phyloP scores from a whole-genome alignment of 2,888 invertebrate genomes.

The Epinotia bilunana region DNA sequence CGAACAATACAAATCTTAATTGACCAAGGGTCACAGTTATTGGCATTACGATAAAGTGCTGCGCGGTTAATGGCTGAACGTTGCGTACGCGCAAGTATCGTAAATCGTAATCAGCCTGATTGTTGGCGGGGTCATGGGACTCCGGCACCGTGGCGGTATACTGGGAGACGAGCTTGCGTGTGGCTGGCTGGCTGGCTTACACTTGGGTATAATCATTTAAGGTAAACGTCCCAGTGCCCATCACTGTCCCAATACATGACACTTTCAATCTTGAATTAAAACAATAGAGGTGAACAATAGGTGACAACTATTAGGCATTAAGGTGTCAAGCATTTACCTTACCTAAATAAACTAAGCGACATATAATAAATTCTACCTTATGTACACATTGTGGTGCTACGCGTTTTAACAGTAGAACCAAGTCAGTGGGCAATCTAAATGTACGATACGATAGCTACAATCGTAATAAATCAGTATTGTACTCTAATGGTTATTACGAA shows the following conservation, averaged over 20 bases:
- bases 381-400: background rate
- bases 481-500: background rate
- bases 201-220: background rate
- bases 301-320: too few species aligned
- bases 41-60: constrained; percentile 39
- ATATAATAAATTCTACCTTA: too few species aligned
- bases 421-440: too few species aligned
- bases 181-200: background rate
- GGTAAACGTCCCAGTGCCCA: too few species aligned
- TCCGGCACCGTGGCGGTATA: constrained; percentile 2
- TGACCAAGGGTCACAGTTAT: constrained; percentile 41
- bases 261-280: too few species aligned
- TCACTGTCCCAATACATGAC: too few species aligned
- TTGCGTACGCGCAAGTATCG: constrained; percentile 38
- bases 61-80: constrained; percentile 28
- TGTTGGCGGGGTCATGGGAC: constrained; percentile 43
- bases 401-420: background rate
- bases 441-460: too few species aligned
- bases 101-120: constrained; percentile 44
- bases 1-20: constrained; percentile 43
- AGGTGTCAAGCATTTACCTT: background rate
- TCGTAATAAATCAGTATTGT: too few species aligned
- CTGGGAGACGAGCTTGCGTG: constrained; percentile 7
- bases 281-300: too few species aligned
- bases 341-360: too few species aligned